phyloP scores from a whole-genome alignment of 2,113 vertebrate species.

The Lanius collurio region DNA sequence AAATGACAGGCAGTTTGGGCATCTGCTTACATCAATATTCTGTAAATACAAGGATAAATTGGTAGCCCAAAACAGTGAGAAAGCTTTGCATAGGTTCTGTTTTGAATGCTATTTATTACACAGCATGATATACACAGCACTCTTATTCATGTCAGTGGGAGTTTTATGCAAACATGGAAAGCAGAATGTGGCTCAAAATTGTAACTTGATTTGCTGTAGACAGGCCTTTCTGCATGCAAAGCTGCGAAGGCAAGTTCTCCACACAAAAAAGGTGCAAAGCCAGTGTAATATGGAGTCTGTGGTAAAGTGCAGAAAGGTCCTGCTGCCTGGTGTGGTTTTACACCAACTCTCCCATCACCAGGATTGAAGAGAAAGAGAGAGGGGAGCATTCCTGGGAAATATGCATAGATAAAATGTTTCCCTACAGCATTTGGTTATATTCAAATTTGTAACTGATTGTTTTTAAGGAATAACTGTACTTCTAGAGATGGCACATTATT shows the following conservation, averaged over 20 bases:
- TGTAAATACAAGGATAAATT: slow-evolving; percentile 66
- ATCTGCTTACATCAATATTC: slow-evolving; percentile 71
- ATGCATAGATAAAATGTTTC: neutral
- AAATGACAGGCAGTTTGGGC: slow-evolving; percentile 57
- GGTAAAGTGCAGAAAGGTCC: slow-evolving; percentile 9
- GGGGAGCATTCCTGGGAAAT: neutral
- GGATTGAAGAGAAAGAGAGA: neutral
- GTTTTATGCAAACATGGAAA: slow-evolving; percentile 68
- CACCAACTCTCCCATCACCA: neutral
- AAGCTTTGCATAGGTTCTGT: slow-evolving; percentile 66
- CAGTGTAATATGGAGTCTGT: neutral
- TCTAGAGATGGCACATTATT: neutral
- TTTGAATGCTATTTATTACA: slow-evolving; percentile 71
- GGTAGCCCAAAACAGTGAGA: slow-evolving; percentile 64
- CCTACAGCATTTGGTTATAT: neutral
- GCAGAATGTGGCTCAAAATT: slow-evolving; percentile 62
- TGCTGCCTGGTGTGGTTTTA: slow-evolving; percentile 4
- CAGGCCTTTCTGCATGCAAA: slow-evolving; percentile 54
- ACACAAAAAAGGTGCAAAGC: slow-evolving; percentile 41
- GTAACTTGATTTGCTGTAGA: slow-evolving; percentile 60
- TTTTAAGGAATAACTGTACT: neutral
- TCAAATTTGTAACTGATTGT: slow-evolving; percentile 12
- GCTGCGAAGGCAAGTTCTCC: slow-evolving; percentile 43
- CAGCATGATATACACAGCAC: slow-evolving; percentile 68
- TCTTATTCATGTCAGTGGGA: slow-evolving; percentile 71